phyloP scores from a whole-genome alignment of 2,888 invertebrate genomes.

The Pemphredon lugubris region DNA sequence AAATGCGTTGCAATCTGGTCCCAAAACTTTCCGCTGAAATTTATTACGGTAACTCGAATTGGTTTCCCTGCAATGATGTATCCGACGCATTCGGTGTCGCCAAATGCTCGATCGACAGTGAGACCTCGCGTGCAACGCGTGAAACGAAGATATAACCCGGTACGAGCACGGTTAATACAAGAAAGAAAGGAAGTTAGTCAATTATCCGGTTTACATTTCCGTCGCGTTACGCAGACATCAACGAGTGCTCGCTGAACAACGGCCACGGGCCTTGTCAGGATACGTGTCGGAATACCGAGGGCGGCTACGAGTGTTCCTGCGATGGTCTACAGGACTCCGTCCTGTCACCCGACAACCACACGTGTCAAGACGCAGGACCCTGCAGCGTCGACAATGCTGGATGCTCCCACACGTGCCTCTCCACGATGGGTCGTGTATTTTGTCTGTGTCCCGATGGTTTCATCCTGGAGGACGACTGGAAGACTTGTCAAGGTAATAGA shows the following conservation, averaged over 20 bases:
- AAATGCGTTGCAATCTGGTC: too few relatives aligned
- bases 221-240: conserved; percentile 82
- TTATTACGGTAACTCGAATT: too few relatives aligned
- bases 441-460: conserved; percentile 79
- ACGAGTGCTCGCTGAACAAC: conserved; percentile 85
- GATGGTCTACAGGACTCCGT: conserved; percentile 83
- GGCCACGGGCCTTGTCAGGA: conserved; percentile 87
- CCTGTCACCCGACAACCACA: conserved; percentile 83
- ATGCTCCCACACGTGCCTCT: conserved; percentile 85
- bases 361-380: conserved; percentile 83
- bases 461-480: conserved; percentile 79
- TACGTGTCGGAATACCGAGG: conserved; percentile 84
- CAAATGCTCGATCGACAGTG: too few relatives aligned
- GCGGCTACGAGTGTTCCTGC: conserved; percentile 84
- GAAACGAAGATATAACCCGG: too few relatives aligned
- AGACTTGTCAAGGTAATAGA: conserved; percentile 77
- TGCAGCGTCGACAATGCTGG: conserved; percentile 83
- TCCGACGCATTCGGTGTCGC: too few relatives aligned
- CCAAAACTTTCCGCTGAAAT: too few relatives aligned
- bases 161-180: too few relatives aligned
- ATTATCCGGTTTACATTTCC: too few relatives aligned
- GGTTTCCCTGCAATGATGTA: too few relatives aligned
- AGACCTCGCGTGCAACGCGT: too few relatives aligned
- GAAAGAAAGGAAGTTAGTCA: too few relatives aligned
- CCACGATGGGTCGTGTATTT: conserved; percentile 82